Percentiles rank a stretch among this genome's conserved stretches.
Conservation (phyloP, 2,797 vertebrate species). For the Tamandua tetradactyla region DNA sequence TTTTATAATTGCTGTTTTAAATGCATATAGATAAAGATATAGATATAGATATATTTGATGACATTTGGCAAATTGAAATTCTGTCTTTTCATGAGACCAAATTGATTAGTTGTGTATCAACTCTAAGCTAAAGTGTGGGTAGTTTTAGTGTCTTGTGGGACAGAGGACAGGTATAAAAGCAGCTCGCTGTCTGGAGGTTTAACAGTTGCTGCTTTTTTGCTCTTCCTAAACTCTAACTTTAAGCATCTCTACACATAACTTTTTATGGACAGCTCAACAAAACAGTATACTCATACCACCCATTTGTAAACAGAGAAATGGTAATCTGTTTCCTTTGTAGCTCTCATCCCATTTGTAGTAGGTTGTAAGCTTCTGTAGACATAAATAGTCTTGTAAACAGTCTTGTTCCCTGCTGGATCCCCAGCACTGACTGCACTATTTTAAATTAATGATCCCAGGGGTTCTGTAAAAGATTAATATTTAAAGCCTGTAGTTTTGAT, state of each 20-base stretch:
- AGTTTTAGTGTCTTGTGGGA: conserved; percentile 14
- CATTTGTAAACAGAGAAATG: neutral
- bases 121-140: neutral
- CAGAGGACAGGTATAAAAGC: neutral
- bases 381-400: conserved; percentile 47
- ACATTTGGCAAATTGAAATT: conserved; percentile 32
- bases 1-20: conserved; percentile 10
- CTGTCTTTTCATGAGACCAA: conserved; percentile 11
- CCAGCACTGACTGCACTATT: conserved; percentile 1
- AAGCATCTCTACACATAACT: neutral
- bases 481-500: conserved; percentile 58
- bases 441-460: conserved; percentile 57
- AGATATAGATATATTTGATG: neutral
- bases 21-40: neutral
- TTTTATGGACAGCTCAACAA: neutral
- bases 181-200: neutral
- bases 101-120: neutral
- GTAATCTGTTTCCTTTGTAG: conserved; percentile 41
- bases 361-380: conserved; percentile 51
- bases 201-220: neutral
- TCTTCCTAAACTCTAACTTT: conserved; percentile 15
- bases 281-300: neutral
- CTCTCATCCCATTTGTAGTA: too few relatives aligned
- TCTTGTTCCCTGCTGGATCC: conserved; percentile 57
- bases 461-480: conserved; percentile 56